Evolutionary conservation across 2,888 invertebrate species (phyloP), one percentile per base, ranked within the genome.

Genomic region (Chouioia cunea): DNA sequence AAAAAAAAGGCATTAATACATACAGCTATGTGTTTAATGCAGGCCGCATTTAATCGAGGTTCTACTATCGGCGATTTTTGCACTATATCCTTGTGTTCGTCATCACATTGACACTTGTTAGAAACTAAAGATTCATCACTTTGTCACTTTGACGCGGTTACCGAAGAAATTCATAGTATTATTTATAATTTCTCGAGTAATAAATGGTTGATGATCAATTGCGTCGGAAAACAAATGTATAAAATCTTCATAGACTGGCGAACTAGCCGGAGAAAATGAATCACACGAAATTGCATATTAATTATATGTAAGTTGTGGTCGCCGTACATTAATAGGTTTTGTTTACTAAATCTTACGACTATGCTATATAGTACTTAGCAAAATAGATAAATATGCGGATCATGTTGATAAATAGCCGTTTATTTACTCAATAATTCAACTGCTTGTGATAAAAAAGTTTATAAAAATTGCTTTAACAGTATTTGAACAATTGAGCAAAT

Each of bases 81-180:
- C 36, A 18, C 18, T 18, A 50, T 8, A 50, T 64, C 53, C 20
- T 46, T 56, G 57, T 18, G 18, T 18, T 53, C 18, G 53, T 57
- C 71, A 71, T 71, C 71, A 71, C 67, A 67, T 59, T 64, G 64
- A 54, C 64, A 64, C 36, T 67, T 22, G 47, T n/a, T 50, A 16
- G 18, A 18, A 18, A 18, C 16, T 50, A 50, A 36, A 36, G 10
- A 36, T 10, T 36, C 36, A 36, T 66, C 60, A 65, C 53, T 71
- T 58, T 63, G 23, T 36, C 36, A 58, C 63, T 48, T 52, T 56
- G 27, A 18, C 22, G 27, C 10, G 12, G 4, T 36, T 36, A 36
- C 12, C 1, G 12, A 36, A 12, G 36, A 10, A 36, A 50, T 16
- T 50, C 4, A 50, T 18, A 50, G 16, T 12, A 50, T 18, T 16